Conservation (phyloP, 2,113 vertebrate genomes). For the Delphinapterus leucas region DNA sequence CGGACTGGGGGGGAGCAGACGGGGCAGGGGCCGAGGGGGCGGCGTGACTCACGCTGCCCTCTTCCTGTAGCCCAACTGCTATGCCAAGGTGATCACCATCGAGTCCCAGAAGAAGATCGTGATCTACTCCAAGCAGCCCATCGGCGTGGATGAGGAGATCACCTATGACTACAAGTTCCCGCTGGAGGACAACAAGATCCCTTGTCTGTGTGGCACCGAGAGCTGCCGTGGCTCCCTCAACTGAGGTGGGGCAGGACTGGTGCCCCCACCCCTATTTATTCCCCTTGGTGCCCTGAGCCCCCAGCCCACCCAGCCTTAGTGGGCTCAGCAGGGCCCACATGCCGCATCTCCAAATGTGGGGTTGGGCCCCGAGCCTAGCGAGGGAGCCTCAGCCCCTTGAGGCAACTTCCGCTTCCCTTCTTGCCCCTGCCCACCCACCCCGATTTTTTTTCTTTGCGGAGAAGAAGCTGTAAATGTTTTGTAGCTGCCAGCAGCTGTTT, state of each 20-base stretch:
- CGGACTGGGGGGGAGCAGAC: fast-evolving
- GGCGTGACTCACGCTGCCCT: background rate
- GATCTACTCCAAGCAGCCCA: conserved; percentile 97
- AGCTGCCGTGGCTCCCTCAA: conserved; percentile 95
- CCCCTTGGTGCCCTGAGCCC: conserved; percentile 57
- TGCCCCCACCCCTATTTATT: conserved; percentile 74
- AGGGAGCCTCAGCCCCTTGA: conserved; percentile 59
- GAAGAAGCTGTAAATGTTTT: conserved; percentile 80
- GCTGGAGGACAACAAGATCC: conserved; percentile 97
- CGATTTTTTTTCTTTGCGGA: conserved; percentile 76
- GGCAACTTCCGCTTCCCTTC: conserved; percentile 32
- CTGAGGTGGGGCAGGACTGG: conserved; percentile 77
- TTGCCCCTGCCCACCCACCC: background rate
- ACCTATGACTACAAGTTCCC: conserved; percentile 98
- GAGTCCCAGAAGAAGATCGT: conserved; percentile 98
- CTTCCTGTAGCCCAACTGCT: conserved; percentile 91
- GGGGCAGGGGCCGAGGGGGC: fast-evolving
- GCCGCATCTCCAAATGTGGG: background rate
- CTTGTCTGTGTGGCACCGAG: conserved; percentile 94
- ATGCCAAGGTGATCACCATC: conserved; percentile 97
- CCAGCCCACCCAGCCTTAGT: conserved; percentile 51
- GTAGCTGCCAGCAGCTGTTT: conserved; percentile 79
- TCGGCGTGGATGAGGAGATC: conserved; percentile 94
- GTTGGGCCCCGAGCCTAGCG: background rate
- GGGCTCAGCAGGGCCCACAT: conserved; percentile 29